phyloP scores from a whole-genome alignment of 2,113 vertebrate genomes.

The Ophiodon elongatus region DNA sequence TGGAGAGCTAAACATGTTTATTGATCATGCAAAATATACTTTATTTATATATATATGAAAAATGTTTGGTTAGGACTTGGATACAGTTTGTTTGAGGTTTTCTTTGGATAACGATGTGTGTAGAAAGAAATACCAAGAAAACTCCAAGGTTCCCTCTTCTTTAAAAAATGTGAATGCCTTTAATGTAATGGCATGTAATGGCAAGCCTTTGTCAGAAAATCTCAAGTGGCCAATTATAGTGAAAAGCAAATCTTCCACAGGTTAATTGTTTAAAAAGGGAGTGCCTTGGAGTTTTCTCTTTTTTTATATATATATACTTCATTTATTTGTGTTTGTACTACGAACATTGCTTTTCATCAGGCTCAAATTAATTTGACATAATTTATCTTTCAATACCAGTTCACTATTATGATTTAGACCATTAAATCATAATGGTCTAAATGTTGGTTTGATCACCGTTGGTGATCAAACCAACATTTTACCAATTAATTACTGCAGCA shows the following conservation, averaged over 20 bases:
- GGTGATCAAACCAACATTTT: conserved; percentile 26
- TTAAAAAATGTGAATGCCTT: neutral
- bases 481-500: conserved; percentile 9
- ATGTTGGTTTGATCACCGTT: too few species aligned
- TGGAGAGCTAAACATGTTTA: neutral
- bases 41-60: neutral
- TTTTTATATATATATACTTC: neutral
- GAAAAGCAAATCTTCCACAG: neutral
- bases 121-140: too few species aligned
- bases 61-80: too few species aligned
- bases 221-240: too few species aligned
- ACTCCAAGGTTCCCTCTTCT: too few species aligned
- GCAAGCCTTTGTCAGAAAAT: too few species aligned
- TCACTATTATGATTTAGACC: neutral
- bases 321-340: neutral
- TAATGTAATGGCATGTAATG: too few species aligned
- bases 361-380: neutral
- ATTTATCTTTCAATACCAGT: neutral
- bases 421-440: too few species aligned
- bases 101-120: too few species aligned
- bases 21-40: neutral
- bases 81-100: too few species aligned
- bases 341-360: neutral
- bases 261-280: neutral
- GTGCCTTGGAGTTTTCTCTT: neutral